Percentiles rank a stretch among this genome's conserved stretches.
These are phyloP conservation scores for Latrodectus elegans DNA, from an alignment of 2,888 invertebrate species.

Conservation along the genomic window DNA sequence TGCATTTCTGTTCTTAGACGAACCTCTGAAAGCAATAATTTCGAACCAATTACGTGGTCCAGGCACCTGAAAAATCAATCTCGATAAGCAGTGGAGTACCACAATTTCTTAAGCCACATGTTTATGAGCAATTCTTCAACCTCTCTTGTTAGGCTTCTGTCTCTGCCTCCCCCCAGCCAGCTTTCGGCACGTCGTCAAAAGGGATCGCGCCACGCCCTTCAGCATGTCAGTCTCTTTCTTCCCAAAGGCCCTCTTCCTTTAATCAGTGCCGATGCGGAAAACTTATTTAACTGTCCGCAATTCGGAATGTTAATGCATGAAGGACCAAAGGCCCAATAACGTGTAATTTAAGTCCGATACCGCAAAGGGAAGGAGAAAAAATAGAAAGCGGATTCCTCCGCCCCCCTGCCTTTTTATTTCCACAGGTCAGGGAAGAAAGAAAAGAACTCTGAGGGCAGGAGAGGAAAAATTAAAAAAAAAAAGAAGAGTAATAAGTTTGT, in stretches of 20 bases:
- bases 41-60: slow-evolving; percentile 1
- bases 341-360: slow-evolving; percentile 66
- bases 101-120: slow-evolving; percentile 27
- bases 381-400: not conserved
- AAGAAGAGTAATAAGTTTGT: slow-evolving; percentile 9
- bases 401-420: slow-evolving; percentile 12
- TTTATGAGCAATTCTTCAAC: slow-evolving; percentile 38
- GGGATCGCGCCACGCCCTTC: slow-evolving; percentile 33
- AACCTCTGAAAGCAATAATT: not conserved
- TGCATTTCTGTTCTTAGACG: not conserved
- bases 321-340: slow-evolving; percentile 59
- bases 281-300: slow-evolving; percentile 65
- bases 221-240: slow-evolving; percentile 14
- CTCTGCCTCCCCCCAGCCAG: not conserved
- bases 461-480: slow-evolving; percentile 11
- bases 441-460: slow-evolving; percentile 12
- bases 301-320: slow-evolving; percentile 69
- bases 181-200: slow-evolving; percentile 57
- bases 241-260: slow-evolving; percentile 34
- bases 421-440: slow-evolving; percentile 34
- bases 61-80: slow-evolving; percentile 11
- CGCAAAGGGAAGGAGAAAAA: slow-evolving; percentile 44
- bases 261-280: slow-evolving; percentile 58
- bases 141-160: slow-evolving; percentile 51
- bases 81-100: slow-evolving; percentile 9